Conservation (phyloP, 64 coral and sea anemone species). For the Platygyra sinensis region DNA sequence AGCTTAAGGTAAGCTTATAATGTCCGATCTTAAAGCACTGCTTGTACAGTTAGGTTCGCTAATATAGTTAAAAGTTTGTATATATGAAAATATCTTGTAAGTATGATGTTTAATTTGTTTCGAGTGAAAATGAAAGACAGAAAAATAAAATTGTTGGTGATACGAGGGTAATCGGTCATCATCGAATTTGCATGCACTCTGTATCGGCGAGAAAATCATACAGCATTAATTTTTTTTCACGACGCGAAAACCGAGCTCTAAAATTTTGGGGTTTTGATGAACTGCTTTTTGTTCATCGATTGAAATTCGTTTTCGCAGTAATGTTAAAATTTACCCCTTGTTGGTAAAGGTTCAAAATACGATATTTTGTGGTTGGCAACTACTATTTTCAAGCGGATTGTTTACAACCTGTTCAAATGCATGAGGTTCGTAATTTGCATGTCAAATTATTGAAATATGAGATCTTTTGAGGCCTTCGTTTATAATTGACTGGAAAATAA, state of each 20-base stretch:
- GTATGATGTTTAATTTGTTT: constrained; percentile 10
- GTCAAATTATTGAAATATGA: too few relatives aligned
- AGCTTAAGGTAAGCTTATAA: neutral
- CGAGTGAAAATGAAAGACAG: neutral
- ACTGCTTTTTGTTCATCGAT: neutral
- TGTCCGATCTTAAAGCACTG: neutral
- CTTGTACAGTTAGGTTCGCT: constrained; percentile 31
- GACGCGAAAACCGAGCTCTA: neutral
- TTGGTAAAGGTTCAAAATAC: neutral
- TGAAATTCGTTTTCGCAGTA: neutral
- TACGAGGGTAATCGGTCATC: neutral
- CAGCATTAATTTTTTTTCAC: neutral
- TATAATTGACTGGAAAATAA: too few relatives aligned
- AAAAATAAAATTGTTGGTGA: neutral
- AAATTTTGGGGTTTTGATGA: neutral
- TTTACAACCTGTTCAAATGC: neutral
- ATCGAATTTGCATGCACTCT: neutral
- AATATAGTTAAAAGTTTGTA: constrained; percentile 9
- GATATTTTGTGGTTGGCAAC: neutral
- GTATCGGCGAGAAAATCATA: neutral
- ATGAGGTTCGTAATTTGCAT: neutral
- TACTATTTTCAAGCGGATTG: neutral
- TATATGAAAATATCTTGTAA: constrained; percentile 21
- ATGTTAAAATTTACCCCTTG: neutral
- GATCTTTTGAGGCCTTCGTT: too few relatives aligned